Base-by-base conservation (phyloP, 2,888 invertebrate species). In the Sarcophaga variegata region DNA sequence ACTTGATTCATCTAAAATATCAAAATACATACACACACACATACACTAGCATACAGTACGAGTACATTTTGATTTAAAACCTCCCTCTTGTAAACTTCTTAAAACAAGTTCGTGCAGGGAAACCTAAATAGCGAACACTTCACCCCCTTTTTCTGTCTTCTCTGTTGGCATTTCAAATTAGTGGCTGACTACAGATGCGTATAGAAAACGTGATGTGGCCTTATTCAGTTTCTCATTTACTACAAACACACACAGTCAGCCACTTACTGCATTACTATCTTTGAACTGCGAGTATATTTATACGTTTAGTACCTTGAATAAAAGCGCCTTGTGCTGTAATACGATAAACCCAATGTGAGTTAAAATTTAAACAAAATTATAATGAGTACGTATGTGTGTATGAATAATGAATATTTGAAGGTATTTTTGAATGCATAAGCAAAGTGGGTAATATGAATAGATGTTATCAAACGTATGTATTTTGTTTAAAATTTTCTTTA, bases 171-270 rank as follows among this genome's bases (percentile, higher is more conserved):
- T 25, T 25, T 10, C 47, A 60, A n/a, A 62, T 25, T 69, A 22
- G 62, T 63, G 27, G 27, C 20, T 27, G 62, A n/a, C 10, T 49
- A 27, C 17, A 79, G 27, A 70, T 63, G 20, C 27, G 63, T 63
- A 10, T 49, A 27, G 63, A 27, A 27, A 78, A 79, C 78, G 78
- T 63, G 77, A 77, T 45, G 67, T 47, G 70, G 20, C 27, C 62
- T 63, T 70, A 49, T 54, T n/a, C 25, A 47, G 20, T 20, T 47
- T 49, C 22, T 25, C 12, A 22, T 4, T 60, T 60, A 2, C 47
- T 10, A 72, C 69, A 37, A 22, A 22, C 1, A 37, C 20, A 3
- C 2, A 4, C 4, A 20, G 4, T 14, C 10, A 27, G 14, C 20
- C 5, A 62, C 11, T 62, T 69, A 69, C 37, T 62, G 11, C 17